Evolutionary conservation across 2,888 invertebrate genomes (phyloP).

Genomic region (Isotomurus palustris): DNA sequence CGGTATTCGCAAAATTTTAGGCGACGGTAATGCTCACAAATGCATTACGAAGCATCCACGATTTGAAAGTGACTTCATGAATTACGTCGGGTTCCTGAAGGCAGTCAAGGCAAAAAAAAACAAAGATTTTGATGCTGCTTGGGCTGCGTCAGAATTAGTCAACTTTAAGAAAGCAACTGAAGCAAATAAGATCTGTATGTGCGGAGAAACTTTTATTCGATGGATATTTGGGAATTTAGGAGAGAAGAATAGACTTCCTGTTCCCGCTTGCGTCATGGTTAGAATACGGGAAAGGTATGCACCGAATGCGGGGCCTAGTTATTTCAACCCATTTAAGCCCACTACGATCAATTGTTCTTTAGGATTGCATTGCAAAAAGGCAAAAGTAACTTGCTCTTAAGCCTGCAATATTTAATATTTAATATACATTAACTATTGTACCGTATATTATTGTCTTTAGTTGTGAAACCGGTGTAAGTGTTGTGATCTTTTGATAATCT

Average conservation of each 20-base stretch:
- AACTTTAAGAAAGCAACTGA: constrained; percentile 5
- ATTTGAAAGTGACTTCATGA: constrained; percentile 25
- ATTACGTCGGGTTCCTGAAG: constrained; percentile 17
- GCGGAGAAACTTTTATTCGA: constrained; percentile 19
- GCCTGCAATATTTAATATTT: background rate
- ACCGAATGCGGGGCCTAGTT: background rate
- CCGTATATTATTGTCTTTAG: too few relatives aligned
- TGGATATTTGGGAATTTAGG: constrained; percentile 29
- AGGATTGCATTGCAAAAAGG: background rate
- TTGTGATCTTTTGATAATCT: too few relatives aligned
- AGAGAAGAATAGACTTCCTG: constrained; percentile 16
- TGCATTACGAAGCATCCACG: constrained; percentile 32
- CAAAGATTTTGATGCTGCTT: constrained; percentile 1
- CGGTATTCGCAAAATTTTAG: constrained; percentile 20
- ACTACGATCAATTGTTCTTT: background rate
- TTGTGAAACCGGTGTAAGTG: too few relatives aligned
- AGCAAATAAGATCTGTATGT: constrained; percentile 2
- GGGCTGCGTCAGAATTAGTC: background rate
- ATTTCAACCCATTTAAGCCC: background rate
- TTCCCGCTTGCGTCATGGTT: constrained; percentile 27
- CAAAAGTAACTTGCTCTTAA: too few relatives aligned
- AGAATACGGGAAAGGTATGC: constrained; percentile 10
- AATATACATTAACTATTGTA: background rate
- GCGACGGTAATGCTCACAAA: constrained; percentile 18
- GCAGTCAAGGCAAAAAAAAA: constrained; percentile 9